Evolutionary conservation across 2,888 invertebrate genomes (phyloP), one percentile per base, ranked within the genome.

Genomic region (Pinctada fucata): DNA sequence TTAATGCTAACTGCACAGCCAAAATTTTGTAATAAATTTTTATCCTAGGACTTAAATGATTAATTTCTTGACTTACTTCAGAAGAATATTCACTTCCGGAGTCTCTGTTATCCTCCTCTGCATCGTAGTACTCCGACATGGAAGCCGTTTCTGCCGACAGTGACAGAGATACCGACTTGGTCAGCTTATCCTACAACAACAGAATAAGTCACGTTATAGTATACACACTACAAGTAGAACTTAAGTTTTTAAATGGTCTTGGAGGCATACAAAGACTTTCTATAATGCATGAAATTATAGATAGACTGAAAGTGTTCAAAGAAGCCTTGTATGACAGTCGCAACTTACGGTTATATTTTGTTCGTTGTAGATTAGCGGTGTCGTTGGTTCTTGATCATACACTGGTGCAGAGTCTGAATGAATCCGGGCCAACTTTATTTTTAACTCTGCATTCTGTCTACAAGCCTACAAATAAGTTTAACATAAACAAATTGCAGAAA

Each of bases 361-460:
- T 31, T 31, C 31, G 1, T 31, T 31, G 31, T 31, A 31, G 31
- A 31, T 31, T 31, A 31, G 31, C 31, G 72, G 8, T 16, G 67
- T 84, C 31, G 72, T 84, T 79, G 75, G 75, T 16, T 75, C 66
- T 73, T 76, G 51, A 70, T 75, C 50, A 63, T 71, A 63, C 10
- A 63, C 69, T 8, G 83, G 58, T 5, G 79, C 67, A 13, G 91
- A 91, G 45, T 91, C 90, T n/a, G 82, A 72, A 78, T 91, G 90
- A 47, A 92, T 92, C 52, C 88, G 85, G 58, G 91, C 85, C 70
- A 94, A 89, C 73, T 93, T 89, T 4, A 90, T 88, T 80, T 95
- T 94, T 86, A 96, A 93, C 89, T 96, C 96, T 81, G 94, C 94
- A 93, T 96, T 96, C 93, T 96, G 96, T 83, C 96, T 95, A 79